Base-by-base conservation (phyloP, 2,113 vertebrate species). In the Heterotilapia buettikoferi region DNA sequence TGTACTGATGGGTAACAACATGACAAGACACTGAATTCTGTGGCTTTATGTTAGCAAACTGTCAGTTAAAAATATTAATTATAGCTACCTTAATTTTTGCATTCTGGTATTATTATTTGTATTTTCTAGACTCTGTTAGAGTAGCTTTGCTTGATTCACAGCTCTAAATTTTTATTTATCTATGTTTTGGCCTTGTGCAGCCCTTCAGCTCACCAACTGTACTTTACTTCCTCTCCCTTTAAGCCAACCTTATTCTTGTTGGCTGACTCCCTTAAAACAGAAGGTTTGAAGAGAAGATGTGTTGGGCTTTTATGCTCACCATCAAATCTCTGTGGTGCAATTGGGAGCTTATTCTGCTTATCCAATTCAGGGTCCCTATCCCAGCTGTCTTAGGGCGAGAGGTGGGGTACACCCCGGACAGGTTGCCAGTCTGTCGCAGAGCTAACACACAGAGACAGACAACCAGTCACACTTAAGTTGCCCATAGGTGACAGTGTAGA, bases 211-310 rank as follows among this genome's bases (percentile, higher is more conserved):
- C 10, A 0, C 0, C 0, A 40, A 3, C 36, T 71, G n/a, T 43
- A 71, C 38, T 43, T 24, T 43, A 43, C 1, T 40, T 71, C 38
- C 0, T 43, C 12, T 71, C 38, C 66, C n/a, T 43, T 71, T 71
- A 43, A 2, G 66, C n/a, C 0, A 71, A 3, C 38, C 12, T 43
- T 71, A 0, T 24, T 71, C 38, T 43, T 21, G 16, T 71, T 71
- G 66, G n/a, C 12, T 0, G 3, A 40, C 12, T 43, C n/a, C n/a
- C 7, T 1, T 24, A 21, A 24, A 71, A 0, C 7, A 71, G 36
- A 71, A 9, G n/a, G 0, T 71, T 71, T 71, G 38, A 0, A 71
- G 66, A 71, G 66, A 71, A 43, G 66, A 71, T 9, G 38, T 40
- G 2, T 71, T 43, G 66, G 2, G 12, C 7, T 71, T 71, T 43